Conservation (phyloP, 2,888 invertebrate genomes). For the Acronicta aceris region DNA sequence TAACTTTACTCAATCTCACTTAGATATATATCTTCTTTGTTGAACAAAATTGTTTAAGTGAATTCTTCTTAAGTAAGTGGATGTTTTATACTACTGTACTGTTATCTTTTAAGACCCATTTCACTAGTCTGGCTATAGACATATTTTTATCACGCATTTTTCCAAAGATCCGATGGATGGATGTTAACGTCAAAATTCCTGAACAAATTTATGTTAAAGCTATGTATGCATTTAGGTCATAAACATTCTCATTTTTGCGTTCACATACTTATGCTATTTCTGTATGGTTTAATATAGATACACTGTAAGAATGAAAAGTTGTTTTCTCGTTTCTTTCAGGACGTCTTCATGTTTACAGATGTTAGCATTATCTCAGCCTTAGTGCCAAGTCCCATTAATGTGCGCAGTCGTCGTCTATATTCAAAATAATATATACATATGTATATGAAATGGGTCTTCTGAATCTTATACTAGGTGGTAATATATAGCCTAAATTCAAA, state of each 20-base stretch:
- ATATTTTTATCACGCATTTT: conserved; percentile 8
- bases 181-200: conserved; percentile 20
- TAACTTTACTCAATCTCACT: conserved; percentile 51
- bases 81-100: conserved; percentile 56
- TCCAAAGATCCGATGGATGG: conserved; percentile 7
- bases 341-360: conserved; percentile 32
- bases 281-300: conserved; percentile 15
- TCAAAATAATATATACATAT: conserved; percentile 44
- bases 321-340: conserved; percentile 22
- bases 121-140: conserved; percentile 36
- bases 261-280: conserved; percentile 31
- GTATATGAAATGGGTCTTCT: conserved; percentile 64
- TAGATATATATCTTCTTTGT: conserved; percentile 54
- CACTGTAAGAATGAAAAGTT: conserved; percentile 24
- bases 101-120: conserved; percentile 58
- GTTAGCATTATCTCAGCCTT: conserved; percentile 32
- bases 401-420: conserved; percentile 47
- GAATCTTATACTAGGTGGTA: conserved; percentile 70
- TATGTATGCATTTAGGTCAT: conserved; percentile 24
- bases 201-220: conserved; percentile 19
- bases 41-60: conserved; percentile 56
- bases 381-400: conserved; percentile 43
- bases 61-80: conserved; percentile 62
- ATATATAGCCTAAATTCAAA: conserved; percentile 74
- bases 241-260: conserved; percentile 30